Evolutionary conservation across 2,113 vertebrate species (phyloP).

Genomic region (Melanotaenia duboulayi): DNA sequence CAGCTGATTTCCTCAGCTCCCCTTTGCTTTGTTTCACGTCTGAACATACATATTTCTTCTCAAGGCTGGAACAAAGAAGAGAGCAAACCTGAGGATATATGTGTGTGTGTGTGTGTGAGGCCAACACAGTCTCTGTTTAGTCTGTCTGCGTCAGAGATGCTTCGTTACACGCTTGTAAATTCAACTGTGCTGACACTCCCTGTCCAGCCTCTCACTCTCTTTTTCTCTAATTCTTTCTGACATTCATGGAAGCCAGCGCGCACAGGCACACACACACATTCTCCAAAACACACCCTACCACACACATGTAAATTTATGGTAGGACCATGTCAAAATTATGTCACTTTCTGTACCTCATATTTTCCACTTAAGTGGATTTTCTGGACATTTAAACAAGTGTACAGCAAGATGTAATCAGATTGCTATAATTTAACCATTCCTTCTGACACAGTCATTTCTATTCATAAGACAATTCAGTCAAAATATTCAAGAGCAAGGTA

Average conservation of each 20-base stretch:
- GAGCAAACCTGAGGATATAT: not conserved
- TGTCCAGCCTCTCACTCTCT: conserved; percentile 40
- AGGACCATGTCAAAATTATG: not conserved
- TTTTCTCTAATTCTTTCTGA: conserved; percentile 37
- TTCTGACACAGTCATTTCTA: conserved; percentile 3
- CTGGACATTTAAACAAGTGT: not conserved
- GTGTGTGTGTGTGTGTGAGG: conserved; percentile 4
- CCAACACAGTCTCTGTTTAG: conserved; percentile 64
- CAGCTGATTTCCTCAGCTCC: not conserved
- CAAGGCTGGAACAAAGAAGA: conserved; percentile 5
- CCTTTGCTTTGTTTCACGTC: conserved; percentile 2
- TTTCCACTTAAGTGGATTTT: not conserved
- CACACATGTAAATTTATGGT: not conserved
- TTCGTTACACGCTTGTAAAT: conserved; percentile 73
- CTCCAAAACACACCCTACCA: conserved; percentile 3
- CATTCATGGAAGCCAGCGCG: conserved; percentile 35
- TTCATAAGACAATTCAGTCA: not conserved
- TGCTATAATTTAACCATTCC: not conserved
- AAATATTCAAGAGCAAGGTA: not conserved
- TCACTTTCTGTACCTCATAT: not conserved
- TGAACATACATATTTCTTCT: not conserved
- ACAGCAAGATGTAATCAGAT: not conserved
- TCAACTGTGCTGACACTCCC: conserved; percentile 44
- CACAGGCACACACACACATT: conserved; percentile 3
- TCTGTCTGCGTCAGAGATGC: conserved; percentile 68